Evolutionary conservation across 2,888 invertebrate species (phyloP).

Genomic region (Syritta pipiens): DNA sequence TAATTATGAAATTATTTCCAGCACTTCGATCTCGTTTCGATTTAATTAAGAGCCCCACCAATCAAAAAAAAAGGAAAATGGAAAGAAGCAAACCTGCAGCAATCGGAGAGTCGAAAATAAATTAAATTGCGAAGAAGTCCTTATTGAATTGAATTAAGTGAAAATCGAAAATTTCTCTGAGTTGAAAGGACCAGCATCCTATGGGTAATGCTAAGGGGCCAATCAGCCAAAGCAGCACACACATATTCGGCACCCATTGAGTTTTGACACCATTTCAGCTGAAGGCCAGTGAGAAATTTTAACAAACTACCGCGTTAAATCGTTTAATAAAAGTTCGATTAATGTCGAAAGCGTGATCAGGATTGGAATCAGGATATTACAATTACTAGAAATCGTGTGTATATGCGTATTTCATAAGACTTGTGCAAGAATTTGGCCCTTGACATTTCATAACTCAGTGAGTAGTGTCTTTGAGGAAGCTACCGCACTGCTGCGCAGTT

Average conservation of each 20-base stretch:
- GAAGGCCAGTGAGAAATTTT: constrained; percentile 1
- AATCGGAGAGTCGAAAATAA: background rate
- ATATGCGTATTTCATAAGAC: too few relatives aligned
- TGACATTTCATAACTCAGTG: too few relatives aligned
- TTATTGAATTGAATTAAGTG: constrained; percentile 25
- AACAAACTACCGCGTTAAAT: constrained; percentile 15
- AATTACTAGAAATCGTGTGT: too few relatives aligned
- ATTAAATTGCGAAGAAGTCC: constrained; percentile 21
- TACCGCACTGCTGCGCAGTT: too few relatives aligned
- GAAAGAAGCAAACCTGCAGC: background rate
- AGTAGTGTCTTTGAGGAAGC: too few relatives aligned
- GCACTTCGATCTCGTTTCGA: constrained; percentile 48
- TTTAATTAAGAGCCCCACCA: constrained; percentile 28
- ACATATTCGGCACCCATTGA: constrained; percentile 31
- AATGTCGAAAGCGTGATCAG: too few relatives aligned
- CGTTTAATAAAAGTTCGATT: too few relatives aligned
- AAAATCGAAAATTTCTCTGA: background rate
- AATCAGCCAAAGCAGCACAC: constrained; percentile 29
- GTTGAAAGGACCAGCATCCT: background rate
- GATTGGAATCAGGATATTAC: too few relatives aligned
- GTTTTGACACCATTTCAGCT: constrained; percentile 26
- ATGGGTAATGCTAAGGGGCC: constrained; percentile 11
- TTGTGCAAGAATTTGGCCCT: too few relatives aligned
- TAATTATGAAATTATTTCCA: constrained; percentile 64
- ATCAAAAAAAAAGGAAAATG: background rate